A percentile compares a stretch with the other conserved stretches of the same genome.
Evolutionary conservation across 2,888 invertebrate genomes (phyloP).

Genomic region (Chaetogeoica ovagalla): DNA sequence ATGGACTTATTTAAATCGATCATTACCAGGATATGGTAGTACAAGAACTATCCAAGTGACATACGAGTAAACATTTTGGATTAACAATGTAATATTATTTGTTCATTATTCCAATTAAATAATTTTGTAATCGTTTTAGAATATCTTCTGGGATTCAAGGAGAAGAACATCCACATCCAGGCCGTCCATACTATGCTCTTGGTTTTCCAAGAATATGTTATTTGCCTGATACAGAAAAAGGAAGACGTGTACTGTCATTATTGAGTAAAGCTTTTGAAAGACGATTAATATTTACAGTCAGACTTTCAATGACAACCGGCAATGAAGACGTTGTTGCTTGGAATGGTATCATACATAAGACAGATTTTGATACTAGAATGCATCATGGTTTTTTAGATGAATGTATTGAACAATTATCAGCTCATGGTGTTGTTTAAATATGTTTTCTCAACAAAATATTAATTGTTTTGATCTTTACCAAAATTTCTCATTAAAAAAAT

Average conservation of each 20-base stretch:
- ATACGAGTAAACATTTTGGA: slow-evolving; percentile 68
- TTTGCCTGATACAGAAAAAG: slow-evolving; percentile 78
- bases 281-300: slow-evolving; percentile 81
- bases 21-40: slow-evolving; percentile 71
- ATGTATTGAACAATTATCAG: slow-evolving; percentile 66
- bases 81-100: neutral
- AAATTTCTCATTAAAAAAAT: neutral
- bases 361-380: slow-evolving; percentile 74
- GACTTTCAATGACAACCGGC: slow-evolving; percentile 86
- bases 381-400: slow-evolving; percentile 76
- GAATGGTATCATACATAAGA: slow-evolving; percentile 88
- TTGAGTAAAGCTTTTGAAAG: slow-evolving; percentile 83
- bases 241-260: slow-evolving; percentile 68
- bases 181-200: slow-evolving; percentile 83
- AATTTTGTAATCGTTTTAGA: slow-evolving; percentile 61
- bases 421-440: slow-evolving; percentile 62
- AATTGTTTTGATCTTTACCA: neutral
- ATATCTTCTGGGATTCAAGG: slow-evolving; percentile 85
- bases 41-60: slow-evolving; percentile 79
- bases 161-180: slow-evolving; percentile 77
- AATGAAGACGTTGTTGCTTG: slow-evolving; percentile 89
- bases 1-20: slow-evolving; percentile 66
- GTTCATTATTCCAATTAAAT: neutral
- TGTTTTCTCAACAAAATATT: neutral
- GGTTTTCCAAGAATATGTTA: slow-evolving; percentile 82